Conservation (phyloP, 2,113 vertebrate species). For the Crotalus horridus region DNA sequence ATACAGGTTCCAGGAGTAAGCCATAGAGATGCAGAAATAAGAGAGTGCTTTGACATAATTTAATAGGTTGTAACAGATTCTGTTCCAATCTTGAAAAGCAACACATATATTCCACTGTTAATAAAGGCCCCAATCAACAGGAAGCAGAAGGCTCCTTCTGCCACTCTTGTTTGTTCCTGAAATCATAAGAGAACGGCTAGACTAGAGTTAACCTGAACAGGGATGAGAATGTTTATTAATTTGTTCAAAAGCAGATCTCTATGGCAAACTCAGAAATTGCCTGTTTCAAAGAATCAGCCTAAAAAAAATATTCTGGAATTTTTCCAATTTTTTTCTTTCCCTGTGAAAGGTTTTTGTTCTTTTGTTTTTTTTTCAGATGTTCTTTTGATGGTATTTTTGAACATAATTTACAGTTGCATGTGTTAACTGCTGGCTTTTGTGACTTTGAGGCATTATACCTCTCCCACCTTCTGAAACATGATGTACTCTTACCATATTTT, state of each 20-base stretch:
- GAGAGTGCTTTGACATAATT: background rate
- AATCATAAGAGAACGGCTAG: background rate
- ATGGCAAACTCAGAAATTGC: background rate
- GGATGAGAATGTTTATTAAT: background rate
- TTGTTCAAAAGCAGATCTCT: background rate
- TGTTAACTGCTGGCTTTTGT: background rate
- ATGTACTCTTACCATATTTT: background rate
- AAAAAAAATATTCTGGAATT: background rate
- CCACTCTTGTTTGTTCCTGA: background rate
- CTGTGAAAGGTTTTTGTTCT: background rate
- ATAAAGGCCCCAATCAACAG: background rate
- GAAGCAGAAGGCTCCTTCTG: background rate
- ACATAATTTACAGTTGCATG: background rate
- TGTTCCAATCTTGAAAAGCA: background rate
- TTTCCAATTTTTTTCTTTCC: background rate
- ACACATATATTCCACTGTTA: background rate
- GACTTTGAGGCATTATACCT: background rate
- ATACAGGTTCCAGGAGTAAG: background rate
- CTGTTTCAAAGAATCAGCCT: background rate
- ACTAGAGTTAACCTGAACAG: background rate
- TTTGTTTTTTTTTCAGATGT: background rate
- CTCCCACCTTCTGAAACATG: background rate
- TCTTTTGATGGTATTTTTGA: background rate
- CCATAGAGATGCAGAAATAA: background rate
- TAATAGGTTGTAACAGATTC: background rate